Evolutionary conservation across 2,797 vertebrate genomes (phyloP).

Genomic region (Octomys mimax): DNA sequence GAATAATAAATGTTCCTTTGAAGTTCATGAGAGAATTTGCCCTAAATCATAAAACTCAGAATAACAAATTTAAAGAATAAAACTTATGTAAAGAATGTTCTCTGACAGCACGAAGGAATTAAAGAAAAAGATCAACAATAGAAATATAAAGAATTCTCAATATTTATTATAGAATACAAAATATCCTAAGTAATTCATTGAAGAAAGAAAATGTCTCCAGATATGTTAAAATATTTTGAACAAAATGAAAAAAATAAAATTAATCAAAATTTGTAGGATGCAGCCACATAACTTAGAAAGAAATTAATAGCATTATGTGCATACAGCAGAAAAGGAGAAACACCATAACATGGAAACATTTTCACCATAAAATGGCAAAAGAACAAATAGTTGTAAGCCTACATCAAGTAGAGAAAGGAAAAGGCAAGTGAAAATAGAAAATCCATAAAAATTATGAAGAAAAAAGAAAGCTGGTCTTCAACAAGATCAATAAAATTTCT

Average conservation of each 20-base stretch:
- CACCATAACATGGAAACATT: not conserved
- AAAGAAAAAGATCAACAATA: not conserved
- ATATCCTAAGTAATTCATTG: not conserved
- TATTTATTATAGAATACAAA: not conserved
- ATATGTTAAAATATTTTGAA: not conserved
- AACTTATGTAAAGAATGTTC: not conserved
- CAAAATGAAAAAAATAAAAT: not conserved
- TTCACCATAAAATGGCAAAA: not conserved
- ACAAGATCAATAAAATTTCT: not conserved
- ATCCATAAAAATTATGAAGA: not conserved
- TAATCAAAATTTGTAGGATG: not conserved
- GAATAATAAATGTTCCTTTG: not conserved
- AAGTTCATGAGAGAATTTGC: not conserved
- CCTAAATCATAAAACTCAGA: not conserved
- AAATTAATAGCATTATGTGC: not conserved
- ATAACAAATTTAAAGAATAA: not conserved
- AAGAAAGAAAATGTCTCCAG: not conserved
- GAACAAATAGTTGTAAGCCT: not conserved
- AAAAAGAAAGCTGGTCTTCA: not conserved
- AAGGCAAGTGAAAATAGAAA: not conserved
- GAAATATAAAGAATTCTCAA: not conserved
- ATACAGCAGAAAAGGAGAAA: not conserved
- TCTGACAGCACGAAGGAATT: not conserved
- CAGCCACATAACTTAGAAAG: not conserved
- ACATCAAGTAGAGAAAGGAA: not conserved